Evolutionary conservation across 2,797 vertebrate species (phyloP), one percentile per base, ranked within the genome.

Genomic region (Pipistrellus pygmaeus): DNA sequence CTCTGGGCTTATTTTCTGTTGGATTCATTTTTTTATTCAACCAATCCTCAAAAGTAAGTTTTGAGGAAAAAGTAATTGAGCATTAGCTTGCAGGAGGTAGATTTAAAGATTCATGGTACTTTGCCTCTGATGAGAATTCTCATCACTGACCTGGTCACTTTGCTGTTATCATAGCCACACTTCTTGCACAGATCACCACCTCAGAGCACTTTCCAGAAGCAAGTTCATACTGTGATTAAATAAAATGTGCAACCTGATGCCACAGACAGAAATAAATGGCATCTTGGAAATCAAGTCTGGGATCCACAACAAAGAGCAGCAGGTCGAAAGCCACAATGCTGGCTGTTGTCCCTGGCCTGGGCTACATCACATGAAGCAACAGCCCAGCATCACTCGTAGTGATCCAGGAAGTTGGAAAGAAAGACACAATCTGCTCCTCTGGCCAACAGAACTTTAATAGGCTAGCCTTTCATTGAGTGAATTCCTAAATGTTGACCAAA

Each of bases 401-500:
- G 84, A 97, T 95, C 93, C 97, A 98, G 98, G 98, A 99, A 99
- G 98, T 92, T 57, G 96, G 97, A 96, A 97, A 98, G 97, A 98
- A 97, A 97, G 97, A 96, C 97, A 92, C 68, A 96, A 82, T 97
- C 97, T 90, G 32, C 96, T 97, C 95, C 96, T 97, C 97, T 96
- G 95, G 97, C 95, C 91, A 86, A 75, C 66, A 77, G 94, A 92
- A 86, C 95, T 98, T 97, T 98, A 98, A 98, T 98, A 98, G 97
- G 97, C 96, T 95, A 96, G 97, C 83, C 98, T 98, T 98, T 98
- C 98, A 98, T 98, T 98, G 98, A 97, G 96, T 83, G 96, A 98
- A 98, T 98, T 98, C 98, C 98, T 98, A 97, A 98, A 97, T 96
- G 98, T 98, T 99, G 98, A 98, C 98, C 98, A 97, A 98, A 98